A percentile compares a stretch with the other conserved stretches of the same genome.
These are phyloP conservation scores for Toxotes jaculatrix DNA, from an alignment of 2,113 vertebrate genomes.

Conservation along the genomic window DNA sequence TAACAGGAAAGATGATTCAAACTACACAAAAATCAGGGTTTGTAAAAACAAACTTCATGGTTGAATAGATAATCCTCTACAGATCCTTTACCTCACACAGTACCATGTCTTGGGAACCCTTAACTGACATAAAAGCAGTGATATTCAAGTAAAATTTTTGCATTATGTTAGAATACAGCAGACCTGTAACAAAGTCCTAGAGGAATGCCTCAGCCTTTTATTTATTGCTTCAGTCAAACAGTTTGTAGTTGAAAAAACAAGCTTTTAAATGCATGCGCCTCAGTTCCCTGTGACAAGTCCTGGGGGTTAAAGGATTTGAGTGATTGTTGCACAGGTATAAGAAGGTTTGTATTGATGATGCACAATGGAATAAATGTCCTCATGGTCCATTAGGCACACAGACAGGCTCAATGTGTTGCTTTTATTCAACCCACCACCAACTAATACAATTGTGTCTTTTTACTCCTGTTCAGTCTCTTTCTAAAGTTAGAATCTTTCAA, in stretches of 20 bases:
- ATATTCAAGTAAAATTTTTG: not conserved
- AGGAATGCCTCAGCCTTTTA: not conserved
- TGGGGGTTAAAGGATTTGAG: not conserved
- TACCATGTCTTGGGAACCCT: not conserved
- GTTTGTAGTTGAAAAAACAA: not conserved
- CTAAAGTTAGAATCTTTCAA: not conserved
- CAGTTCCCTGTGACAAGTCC: not conserved
- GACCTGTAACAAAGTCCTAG: not conserved
- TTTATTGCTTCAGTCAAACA: not conserved
- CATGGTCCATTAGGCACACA: not conserved
- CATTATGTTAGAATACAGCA: not conserved
- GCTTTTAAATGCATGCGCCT: not conserved
- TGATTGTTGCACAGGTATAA: not conserved
- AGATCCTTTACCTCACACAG: not conserved
- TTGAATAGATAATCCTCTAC: too few species aligned
- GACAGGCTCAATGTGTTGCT: not conserved
- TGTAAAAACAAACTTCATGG: not conserved
- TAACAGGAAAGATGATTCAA: not conserved
- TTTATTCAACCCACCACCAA: not conserved
- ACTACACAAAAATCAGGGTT: not conserved
- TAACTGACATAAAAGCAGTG: not conserved
- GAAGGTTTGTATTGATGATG: conserved; percentile 14
- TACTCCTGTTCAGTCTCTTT: not conserved
- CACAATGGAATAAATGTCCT: not conserved
- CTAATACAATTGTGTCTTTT: too few species aligned